Conservation (phyloP, 2,888 invertebrate species). For the Resseliella maxima region DNA sequence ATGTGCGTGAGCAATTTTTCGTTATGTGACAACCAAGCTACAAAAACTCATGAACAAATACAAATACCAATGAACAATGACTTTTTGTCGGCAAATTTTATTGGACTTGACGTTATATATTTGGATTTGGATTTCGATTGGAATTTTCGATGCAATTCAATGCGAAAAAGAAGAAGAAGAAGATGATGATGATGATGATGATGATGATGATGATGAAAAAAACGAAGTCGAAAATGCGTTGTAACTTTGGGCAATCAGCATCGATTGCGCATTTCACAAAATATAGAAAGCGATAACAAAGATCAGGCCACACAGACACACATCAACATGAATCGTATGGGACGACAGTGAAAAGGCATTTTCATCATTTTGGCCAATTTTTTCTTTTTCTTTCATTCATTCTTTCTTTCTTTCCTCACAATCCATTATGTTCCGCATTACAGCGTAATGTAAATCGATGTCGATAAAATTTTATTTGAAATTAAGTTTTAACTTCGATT, state of each 20-base stretch:
- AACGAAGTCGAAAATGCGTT: not conserved
- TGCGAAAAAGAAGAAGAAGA: too few species aligned
- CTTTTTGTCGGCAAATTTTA: not conserved
- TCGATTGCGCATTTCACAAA: not conserved
- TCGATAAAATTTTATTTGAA: slow-evolving; percentile 40
- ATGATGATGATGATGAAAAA: not conserved
- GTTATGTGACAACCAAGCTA: not conserved
- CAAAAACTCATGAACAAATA: not conserved
- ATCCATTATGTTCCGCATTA: too few species aligned
- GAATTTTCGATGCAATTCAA: not conserved
- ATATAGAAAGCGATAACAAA: not conserved
- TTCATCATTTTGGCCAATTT: not conserved
- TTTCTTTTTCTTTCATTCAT: too few species aligned
- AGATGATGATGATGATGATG: too few species aligned
- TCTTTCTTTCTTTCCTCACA: too few species aligned
- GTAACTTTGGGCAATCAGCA: not conserved
- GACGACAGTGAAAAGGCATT: too few species aligned
- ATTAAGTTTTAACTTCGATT: slow-evolving; percentile 47
- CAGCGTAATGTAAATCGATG: not conserved
- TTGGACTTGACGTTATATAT: not conserved
- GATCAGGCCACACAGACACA: not conserved
- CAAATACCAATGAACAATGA: not conserved
- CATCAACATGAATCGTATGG: too few species aligned
- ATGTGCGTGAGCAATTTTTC: slow-evolving; percentile 44
- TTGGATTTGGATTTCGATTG: not conserved